These are phyloP conservation scores for Petrocephalus sullivani DNA, from an alignment of 2,797 vertebrate genomes.

Conservation along the genomic window DNA sequence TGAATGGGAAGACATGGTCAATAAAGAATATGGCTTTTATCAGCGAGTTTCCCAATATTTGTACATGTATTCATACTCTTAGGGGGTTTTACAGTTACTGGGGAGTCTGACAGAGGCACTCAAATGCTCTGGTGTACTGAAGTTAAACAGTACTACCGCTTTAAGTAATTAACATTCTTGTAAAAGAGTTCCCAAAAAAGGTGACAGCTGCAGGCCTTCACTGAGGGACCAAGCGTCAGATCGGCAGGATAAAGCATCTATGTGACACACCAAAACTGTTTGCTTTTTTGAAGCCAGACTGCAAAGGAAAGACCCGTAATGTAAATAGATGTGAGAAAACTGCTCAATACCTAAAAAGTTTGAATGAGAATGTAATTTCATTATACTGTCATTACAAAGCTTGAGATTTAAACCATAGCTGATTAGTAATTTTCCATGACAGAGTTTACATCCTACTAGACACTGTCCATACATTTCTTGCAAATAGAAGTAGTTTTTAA, in stretches of 20 bases:
- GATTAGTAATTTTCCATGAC: background rate
- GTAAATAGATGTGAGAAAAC: background rate
- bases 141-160: background rate
- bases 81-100: no score
- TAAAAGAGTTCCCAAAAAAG: conserved; percentile 31
- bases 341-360: background rate
- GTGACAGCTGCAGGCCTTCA: conserved; percentile 46
- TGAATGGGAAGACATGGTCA: background rate
- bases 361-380: background rate
- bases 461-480: background rate
- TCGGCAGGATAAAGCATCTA: conserved; percentile 41
- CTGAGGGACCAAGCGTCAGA: conserved; percentile 34
- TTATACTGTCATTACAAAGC: background rate
- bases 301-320: background rate
- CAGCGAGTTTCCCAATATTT: background rate
- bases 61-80: background rate
- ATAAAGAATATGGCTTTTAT: background rate
- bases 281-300: conserved; percentile 30
- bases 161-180: conserved; percentile 10
- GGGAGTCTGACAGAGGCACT: background rate
- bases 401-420: background rate
- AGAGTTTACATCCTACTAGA: background rate
- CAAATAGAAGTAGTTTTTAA: background rate
- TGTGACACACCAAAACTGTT: conserved; percentile 39
- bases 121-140: background rate